These are phyloP conservation scores for Sinodicranocentrus sp. DNA, from an alignment of 2,888 invertebrate genomes.

Conservation along the genomic window DNA sequence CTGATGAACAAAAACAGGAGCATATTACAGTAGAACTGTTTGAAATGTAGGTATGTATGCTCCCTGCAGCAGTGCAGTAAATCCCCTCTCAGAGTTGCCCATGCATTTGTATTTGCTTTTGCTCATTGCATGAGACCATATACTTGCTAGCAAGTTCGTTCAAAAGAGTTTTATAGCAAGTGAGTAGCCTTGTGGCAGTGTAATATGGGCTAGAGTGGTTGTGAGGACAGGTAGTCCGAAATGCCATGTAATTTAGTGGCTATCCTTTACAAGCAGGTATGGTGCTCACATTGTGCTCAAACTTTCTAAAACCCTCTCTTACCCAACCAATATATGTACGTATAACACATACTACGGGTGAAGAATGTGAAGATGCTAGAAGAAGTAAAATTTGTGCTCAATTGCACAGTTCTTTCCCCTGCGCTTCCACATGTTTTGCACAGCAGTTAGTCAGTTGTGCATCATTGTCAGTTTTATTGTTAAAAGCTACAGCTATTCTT, in stretches of 20 bases:
- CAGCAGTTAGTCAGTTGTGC: not conserved
- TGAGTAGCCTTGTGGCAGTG: not conserved
- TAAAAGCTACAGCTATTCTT: not conserved
- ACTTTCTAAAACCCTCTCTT: slow-evolving; percentile 5
- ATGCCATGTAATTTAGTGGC: not conserved
- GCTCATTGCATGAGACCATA: not conserved
- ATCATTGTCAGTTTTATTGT: slow-evolving; percentile 15
- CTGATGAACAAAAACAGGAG: too few species aligned
- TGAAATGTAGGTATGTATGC: too few species aligned
- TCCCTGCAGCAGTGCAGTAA: too few species aligned
- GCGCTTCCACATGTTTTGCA: too few species aligned
- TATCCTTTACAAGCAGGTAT: not conserved
- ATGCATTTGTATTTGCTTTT: too few species aligned
- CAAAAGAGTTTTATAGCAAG: slow-evolving; percentile 4
- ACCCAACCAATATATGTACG: not conserved
- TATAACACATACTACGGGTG: too few species aligned
- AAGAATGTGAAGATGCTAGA: not conserved
- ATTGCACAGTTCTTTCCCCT: too few species aligned
- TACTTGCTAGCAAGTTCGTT: not conserved
- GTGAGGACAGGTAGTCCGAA: slow-evolving; percentile 16
- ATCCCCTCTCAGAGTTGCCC: too few species aligned
- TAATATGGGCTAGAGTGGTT: slow-evolving; percentile 1
- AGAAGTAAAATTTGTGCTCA: not conserved
- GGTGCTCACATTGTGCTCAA: not conserved
- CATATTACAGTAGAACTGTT: too few species aligned